Conservation (phyloP, 2,888 invertebrate species). For the Odontocolon sp. region DNA sequence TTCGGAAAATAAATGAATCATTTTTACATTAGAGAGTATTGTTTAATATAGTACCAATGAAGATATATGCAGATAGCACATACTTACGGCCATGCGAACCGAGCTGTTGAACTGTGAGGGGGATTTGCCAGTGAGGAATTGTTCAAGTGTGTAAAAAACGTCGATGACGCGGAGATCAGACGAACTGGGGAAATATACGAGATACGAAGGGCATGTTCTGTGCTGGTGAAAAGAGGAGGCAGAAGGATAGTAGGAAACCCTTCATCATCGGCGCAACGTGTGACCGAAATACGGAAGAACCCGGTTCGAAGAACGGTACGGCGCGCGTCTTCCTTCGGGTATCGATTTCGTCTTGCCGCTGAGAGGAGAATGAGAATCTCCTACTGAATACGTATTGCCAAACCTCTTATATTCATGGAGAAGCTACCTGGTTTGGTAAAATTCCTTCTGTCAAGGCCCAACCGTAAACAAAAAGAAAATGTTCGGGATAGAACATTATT, state of each 20-base stretch:
- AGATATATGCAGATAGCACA: too few species aligned
- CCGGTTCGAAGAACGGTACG: neutral
- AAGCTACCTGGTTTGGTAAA: too few species aligned
- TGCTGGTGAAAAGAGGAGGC: neutral
- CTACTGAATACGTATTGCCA: constrained; percentile 48
- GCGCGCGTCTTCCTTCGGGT: constrained; percentile 30
- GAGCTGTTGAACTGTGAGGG: constrained; percentile 1
- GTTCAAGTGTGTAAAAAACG: constrained; percentile 26
- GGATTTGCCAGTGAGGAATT: constrained; percentile 8
- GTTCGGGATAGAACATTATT: too few species aligned
- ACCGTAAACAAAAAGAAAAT: too few species aligned
- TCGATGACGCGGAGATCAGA: constrained; percentile 26
- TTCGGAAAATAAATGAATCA: too few species aligned
- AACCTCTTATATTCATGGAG: neutral
- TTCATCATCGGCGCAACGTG: constrained; percentile 63
- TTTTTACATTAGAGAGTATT: too few species aligned
- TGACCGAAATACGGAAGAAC: constrained; percentile 61
- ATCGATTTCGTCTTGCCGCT: constrained; percentile 47
- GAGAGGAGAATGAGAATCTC: constrained; percentile 48
- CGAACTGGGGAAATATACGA: constrained; percentile 11
- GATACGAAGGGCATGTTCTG: neutral
- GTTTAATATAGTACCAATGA: too few species aligned
- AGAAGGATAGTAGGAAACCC: constrained; percentile 56
- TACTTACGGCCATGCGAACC: neutral
- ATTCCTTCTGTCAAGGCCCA: too few species aligned